Percentiles rank a stretch among this genome's conserved stretches.
Evolutionary conservation across 2,888 invertebrate species (phyloP).

Genomic region (Catocala sponsa): DNA sequence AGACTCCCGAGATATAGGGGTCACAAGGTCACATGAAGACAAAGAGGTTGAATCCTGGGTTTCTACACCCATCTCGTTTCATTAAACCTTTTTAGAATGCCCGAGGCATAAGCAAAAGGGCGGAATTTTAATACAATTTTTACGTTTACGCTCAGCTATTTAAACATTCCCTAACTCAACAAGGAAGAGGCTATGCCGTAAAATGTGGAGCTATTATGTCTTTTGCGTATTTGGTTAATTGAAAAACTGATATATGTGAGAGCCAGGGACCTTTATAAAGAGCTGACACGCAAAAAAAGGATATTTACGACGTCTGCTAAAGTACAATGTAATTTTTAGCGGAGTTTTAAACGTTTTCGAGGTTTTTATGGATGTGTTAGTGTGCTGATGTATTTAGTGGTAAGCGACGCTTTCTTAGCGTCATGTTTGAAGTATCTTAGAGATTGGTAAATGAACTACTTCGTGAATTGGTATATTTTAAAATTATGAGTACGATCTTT

Average conservation of each 20-base stretch:
- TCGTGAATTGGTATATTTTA: too few relatives aligned
- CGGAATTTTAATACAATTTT: slow-evolving; percentile 13
- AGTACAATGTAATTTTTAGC: not conserved
- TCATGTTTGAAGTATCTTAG: too few relatives aligned
- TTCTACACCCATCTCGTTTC: too few relatives aligned
- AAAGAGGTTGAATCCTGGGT: too few relatives aligned
- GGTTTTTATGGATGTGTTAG: too few relatives aligned
- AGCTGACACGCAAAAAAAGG: slow-evolving; percentile 11
- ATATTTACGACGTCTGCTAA: slow-evolving; percentile 3
- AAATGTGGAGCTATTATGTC: slow-evolving; percentile 9
- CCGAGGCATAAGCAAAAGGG: not conserved
- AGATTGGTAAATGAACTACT: too few relatives aligned
- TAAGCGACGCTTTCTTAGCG: too few relatives aligned
- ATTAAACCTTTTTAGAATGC: slow-evolving; percentile 5
- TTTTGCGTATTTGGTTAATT: slow-evolving; percentile 19
- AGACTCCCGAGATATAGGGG: too few relatives aligned
- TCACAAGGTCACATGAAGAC: too few relatives aligned
- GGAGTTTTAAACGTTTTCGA: not conserved
- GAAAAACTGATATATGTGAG: slow-evolving; percentile 20
- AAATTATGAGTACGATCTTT: too few relatives aligned
- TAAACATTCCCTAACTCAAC: slow-evolving; percentile 9
- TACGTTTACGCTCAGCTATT: slow-evolving; percentile 13
- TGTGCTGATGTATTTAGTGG: too few relatives aligned
- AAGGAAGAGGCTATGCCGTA: slow-evolving; percentile 15
- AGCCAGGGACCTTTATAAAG: slow-evolving; percentile 3